Conservation (phyloP, 2,797 vertebrate species). For the Morus bassanus region DNA sequence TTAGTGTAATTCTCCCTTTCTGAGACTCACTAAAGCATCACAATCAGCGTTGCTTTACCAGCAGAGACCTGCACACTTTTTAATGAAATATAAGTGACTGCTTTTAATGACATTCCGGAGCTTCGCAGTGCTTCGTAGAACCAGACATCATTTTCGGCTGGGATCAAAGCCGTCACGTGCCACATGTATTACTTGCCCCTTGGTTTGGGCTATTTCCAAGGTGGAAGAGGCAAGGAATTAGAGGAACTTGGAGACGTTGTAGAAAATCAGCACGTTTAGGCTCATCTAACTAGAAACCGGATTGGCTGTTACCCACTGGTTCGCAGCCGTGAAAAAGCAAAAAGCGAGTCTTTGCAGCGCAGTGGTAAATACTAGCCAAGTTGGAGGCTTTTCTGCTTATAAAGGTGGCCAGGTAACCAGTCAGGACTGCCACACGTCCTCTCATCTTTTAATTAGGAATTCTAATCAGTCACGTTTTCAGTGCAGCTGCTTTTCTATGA, state of each 20-base stretch:
- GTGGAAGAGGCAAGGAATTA: neutral
- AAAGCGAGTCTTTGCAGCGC: neutral
- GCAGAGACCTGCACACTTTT: neutral
- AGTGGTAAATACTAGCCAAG: neutral
- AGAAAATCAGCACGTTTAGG: neutral
- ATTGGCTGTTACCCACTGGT: neutral
- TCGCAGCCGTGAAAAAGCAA: neutral
- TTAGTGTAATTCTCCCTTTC: neutral
- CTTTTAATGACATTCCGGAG: neutral
- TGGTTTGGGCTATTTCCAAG: neutral
- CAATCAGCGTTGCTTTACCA: neutral
- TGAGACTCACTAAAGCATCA: neutral
- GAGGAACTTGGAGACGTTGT: neutral
- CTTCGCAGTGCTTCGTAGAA: neutral
- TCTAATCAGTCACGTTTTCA: neutral
- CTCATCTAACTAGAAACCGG: neutral
- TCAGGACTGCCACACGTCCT: neutral
- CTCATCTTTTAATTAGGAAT: neutral
- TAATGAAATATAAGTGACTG: neutral
- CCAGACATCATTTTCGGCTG: fast-evolving
- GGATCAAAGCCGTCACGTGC: neutral
- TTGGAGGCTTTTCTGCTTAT: neutral
- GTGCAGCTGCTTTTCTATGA: neutral
- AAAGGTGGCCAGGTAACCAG: neutral
- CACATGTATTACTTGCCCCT: neutral